Percentiles rank a stretch among this genome's conserved stretches.
Evolutionary conservation across 2,113 vertebrate genomes (phyloP).

Genomic region (Rhipidura dahli): DNA sequence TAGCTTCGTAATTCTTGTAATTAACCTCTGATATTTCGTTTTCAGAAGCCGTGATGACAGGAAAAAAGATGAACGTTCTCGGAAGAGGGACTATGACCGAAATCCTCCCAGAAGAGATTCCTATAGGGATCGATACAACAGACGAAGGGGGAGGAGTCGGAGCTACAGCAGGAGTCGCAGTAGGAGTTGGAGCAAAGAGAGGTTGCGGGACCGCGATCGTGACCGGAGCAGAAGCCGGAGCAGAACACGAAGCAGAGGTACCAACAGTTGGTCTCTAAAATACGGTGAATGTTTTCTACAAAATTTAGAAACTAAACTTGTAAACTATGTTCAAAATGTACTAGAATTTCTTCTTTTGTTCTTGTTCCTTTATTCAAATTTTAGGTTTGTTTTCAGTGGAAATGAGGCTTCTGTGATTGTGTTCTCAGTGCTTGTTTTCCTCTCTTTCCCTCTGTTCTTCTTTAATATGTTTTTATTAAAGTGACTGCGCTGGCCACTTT

Average conservation of each 20-base stretch:
- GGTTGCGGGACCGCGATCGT: conserved; percentile 85
- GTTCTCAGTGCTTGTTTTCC: background rate
- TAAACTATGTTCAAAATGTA: background rate
- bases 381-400: background rate
- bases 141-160: conserved; percentile 89
- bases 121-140: conserved; percentile 93
- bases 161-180: conserved; percentile 94
- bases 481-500: background rate
- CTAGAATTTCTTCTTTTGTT: background rate
- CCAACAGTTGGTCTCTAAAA: conserved; percentile 55
- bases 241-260: conserved; percentile 85
- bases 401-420: background rate
- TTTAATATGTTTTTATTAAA: background rate
- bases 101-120: conserved; percentile 90
- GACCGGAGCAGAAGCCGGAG: conserved; percentile 86
- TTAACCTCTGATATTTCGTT: background rate
- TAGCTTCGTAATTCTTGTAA: background rate
- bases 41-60: conserved; percentile 92
- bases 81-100: conserved; percentile 94
- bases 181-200: conserved; percentile 94
- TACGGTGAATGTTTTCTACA: conserved; percentile 52
- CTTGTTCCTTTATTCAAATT: background rate
- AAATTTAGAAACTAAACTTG: background rate
- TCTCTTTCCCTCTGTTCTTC: background rate
- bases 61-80: conserved; percentile 92